Evolutionary conservation across 2,113 vertebrate genomes (phyloP).

Genomic region (Pedionomus torquatus): DNA sequence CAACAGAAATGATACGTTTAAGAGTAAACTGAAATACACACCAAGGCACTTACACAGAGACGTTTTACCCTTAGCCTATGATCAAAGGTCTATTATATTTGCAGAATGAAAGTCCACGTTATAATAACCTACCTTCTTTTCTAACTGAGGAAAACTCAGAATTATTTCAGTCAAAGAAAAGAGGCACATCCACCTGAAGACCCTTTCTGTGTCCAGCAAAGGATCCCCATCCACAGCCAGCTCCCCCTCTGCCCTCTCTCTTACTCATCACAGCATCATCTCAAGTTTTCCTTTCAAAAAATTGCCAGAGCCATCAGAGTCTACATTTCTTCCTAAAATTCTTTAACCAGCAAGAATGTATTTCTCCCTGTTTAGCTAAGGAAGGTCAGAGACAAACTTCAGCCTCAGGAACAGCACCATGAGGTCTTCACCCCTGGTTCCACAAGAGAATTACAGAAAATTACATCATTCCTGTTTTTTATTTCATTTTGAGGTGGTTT

Average conservation of each 20-base stretch:
- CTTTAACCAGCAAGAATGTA: fast-evolving
- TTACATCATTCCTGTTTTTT: background rate
- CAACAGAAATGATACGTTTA: background rate
- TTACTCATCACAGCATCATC: background rate
- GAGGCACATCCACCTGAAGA: background rate
- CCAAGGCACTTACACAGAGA: background rate
- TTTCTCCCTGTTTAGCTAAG: background rate
- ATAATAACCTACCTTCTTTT: background rate
- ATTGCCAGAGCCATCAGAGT: background rate
- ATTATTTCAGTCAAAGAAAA: fast-evolving
- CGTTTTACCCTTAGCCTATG: background rate
- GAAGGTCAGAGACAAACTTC: background rate
- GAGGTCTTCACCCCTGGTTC: fast-evolving
- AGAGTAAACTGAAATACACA: background rate
- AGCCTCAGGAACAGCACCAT: background rate
- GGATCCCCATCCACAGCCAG: background rate
- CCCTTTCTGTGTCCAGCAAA: background rate
- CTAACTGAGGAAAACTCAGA: background rate
- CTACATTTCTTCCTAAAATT: background rate
- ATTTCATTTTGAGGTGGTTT: background rate
- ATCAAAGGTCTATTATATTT: background rate
- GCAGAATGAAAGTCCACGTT: background rate
- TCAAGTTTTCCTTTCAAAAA: background rate
- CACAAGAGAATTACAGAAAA: fast-evolving
- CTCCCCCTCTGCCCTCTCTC: background rate